These are phyloP conservation scores for Numida meleagris DNA, from an alignment of 2,113 vertebrate species.

Conservation along the genomic window DNA sequence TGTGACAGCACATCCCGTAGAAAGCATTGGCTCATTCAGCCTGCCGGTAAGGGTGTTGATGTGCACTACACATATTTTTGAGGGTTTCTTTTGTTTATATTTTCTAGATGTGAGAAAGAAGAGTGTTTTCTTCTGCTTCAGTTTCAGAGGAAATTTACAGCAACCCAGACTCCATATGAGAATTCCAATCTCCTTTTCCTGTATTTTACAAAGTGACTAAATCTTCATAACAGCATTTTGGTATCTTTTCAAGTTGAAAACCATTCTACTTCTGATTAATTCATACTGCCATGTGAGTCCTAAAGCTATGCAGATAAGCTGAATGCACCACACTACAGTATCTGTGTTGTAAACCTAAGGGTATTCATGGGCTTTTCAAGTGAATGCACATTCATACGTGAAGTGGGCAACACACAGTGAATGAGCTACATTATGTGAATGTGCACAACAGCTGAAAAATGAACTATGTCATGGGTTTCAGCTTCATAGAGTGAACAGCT, in stretches of 20 bases:
- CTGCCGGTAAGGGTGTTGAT: not conserved
- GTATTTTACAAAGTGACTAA: not conserved
- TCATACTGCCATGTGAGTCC: not conserved
- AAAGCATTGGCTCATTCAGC: not conserved
- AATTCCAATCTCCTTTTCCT: not conserved
- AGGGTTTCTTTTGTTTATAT: not conserved
- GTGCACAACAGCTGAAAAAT: conserved; percentile 65
- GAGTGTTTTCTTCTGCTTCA: not conserved
- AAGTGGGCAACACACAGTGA: conserved; percentile 53
- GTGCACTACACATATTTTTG: not conserved
- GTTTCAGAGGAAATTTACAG: not conserved
- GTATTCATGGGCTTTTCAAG: conserved; percentile 49
- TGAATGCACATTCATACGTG: conserved; percentile 67
- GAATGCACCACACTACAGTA: conserved; percentile 35
- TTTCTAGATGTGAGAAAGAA: not conserved
- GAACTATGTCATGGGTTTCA: conserved; percentile 59
- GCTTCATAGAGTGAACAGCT: conserved; percentile 42
- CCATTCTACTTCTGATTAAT: conserved; percentile 20
- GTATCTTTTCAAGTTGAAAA: conserved; percentile 26
- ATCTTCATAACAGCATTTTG: conserved; percentile 16
- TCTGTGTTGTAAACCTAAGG: conserved; percentile 19
- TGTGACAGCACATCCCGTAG: not conserved
- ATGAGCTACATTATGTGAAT: conserved; percentile 69
- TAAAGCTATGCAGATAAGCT: conserved; percentile 34
- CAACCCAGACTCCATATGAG: not conserved